phyloP scores from a whole-genome alignment of 1,140 invertebrate species.

The Heliothis subflexa region DNA sequence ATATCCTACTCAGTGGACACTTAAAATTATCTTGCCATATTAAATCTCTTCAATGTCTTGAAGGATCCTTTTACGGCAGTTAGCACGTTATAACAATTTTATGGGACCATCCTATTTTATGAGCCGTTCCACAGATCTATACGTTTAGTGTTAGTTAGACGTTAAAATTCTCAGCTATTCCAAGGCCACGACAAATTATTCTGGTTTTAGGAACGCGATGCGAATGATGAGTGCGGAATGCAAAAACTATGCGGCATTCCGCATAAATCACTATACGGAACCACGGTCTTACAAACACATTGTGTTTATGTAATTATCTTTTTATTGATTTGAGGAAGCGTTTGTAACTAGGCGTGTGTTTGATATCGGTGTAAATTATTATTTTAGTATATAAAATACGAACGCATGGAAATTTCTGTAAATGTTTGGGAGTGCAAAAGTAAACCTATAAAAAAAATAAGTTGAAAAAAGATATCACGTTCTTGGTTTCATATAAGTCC shows the following conservation, averaged over 20 bases:
- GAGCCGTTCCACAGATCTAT: conserved; percentile 2
- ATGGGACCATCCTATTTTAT: conserved; percentile 18
- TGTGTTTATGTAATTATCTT: conserved; percentile 21
- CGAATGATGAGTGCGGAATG: conserved; percentile 22
- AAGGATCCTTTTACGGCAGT: not conserved
- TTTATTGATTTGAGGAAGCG: conserved; percentile 13
- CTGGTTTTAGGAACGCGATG: not conserved
- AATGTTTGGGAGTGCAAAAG: not conserved
- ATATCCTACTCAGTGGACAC: not conserved
- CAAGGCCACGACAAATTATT: conserved; percentile 5
- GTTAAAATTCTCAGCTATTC: conserved; percentile 9
- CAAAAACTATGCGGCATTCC: conserved; percentile 3
- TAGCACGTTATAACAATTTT: conserved; percentile 18
- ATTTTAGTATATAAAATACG: not conserved
- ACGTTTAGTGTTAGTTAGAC: conserved; percentile 4
- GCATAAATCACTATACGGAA: conserved; percentile 15
- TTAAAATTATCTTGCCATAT: conserved; percentile 14
- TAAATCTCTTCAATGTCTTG: not conserved
- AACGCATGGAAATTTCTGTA: not conserved
- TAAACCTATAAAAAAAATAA: no score
- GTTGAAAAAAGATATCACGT: no score
- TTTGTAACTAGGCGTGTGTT: not conserved
- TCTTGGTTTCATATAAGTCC: no score
- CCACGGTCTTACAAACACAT: not conserved
- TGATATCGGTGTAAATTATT: not conserved